phyloP scores from a whole-genome alignment of 1,140 invertebrate genomes.

The Musca vetustissima region DNA sequence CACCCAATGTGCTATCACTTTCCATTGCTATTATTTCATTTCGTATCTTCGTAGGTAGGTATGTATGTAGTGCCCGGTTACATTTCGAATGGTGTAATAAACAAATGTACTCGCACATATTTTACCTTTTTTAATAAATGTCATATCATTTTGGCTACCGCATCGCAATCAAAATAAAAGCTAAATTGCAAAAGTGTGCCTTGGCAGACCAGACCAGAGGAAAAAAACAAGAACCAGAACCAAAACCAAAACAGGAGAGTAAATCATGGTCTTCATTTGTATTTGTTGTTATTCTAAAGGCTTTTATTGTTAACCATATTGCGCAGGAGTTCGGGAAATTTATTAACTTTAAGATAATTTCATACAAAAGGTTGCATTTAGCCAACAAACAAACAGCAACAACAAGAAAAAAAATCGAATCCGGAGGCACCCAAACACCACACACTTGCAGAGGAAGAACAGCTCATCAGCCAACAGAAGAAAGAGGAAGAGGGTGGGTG shows the following conservation, averaged over 20 bases:
- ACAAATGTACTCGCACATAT: too few species aligned
- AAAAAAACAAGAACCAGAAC: too few species aligned
- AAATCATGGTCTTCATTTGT: background rate
- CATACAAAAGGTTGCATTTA: conserved; percentile 3
- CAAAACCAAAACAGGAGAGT: too few species aligned
- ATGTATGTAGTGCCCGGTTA: too few species aligned
- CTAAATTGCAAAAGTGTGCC: conserved; percentile 17
- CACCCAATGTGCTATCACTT: too few species aligned
- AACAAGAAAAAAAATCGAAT: too few species aligned
- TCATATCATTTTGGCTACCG: conserved; percentile 20
- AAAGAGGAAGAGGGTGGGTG: too few species aligned
- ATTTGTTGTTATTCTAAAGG: conserved; percentile 17
- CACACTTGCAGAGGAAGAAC: background rate
- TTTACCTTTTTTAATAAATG: conserved; percentile 15
- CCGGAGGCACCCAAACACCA: background rate
- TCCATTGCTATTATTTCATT: too few species aligned
- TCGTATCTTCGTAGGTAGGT: too few species aligned
- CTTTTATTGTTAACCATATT: conserved; percentile 13
- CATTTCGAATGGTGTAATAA: too few species aligned
- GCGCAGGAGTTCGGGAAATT: conserved; percentile 16
- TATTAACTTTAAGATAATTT: conserved; percentile 25
- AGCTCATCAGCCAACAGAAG: too few species aligned
- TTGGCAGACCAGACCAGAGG: too few species aligned
- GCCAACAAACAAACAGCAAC: background rate
- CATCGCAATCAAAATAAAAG: conserved; percentile 11